A percentile compares a stretch with the other conserved stretches of the same genome.
phyloP scores from a whole-genome alignment of 35 echinoderm and acorn worm genomes.

The Strongylocentrotus purpuratus region DNA sequence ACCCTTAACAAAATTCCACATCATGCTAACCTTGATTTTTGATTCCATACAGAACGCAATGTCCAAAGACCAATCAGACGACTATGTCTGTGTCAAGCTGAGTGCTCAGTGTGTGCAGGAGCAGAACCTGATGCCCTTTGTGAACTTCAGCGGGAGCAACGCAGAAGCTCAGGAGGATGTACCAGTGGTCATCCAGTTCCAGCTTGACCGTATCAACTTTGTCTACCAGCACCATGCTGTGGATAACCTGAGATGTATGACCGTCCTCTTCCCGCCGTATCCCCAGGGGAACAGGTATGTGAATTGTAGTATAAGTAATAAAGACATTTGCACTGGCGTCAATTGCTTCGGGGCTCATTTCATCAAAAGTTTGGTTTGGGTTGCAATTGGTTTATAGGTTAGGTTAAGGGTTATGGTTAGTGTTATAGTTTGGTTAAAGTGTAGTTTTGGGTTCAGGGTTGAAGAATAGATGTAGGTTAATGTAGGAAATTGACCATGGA shows the following conservation, averaged over 20 bases:
- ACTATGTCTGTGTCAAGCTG: conserved; percentile 56
- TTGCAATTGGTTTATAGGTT: too few relatives aligned
- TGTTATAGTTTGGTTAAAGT: too few relatives aligned
- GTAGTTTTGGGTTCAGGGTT: too few relatives aligned
- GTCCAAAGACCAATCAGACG: conserved; percentile 15
- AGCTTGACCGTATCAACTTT: conserved; percentile 64
- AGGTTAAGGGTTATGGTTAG: too few relatives aligned
- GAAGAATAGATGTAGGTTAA: too few relatives aligned
- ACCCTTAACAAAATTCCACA: not conserved
- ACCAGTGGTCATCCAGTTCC: conserved; percentile 66
- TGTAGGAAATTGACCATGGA: too few relatives aligned
- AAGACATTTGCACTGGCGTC: too few relatives aligned
- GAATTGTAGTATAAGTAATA: too few relatives aligned
- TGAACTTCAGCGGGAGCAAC: not conserved
- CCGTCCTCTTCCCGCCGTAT: conserved; percentile 59
- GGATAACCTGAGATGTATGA: conserved; percentile 51
- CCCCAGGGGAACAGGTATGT: conserved; percentile 43
- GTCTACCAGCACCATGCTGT: conserved; percentile 63
- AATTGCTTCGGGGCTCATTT: too few relatives aligned
- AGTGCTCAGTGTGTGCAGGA: conserved; percentile 47
- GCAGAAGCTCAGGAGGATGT: not conserved
- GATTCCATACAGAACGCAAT: conserved; percentile 15
- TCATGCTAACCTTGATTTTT: not conserved
- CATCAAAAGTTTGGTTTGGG: too few relatives aligned
- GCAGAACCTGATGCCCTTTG: conserved; percentile 37